phyloP scores from a whole-genome alignment of 92 coral and sea anemone species.

The Phenganax marumi region DNA sequence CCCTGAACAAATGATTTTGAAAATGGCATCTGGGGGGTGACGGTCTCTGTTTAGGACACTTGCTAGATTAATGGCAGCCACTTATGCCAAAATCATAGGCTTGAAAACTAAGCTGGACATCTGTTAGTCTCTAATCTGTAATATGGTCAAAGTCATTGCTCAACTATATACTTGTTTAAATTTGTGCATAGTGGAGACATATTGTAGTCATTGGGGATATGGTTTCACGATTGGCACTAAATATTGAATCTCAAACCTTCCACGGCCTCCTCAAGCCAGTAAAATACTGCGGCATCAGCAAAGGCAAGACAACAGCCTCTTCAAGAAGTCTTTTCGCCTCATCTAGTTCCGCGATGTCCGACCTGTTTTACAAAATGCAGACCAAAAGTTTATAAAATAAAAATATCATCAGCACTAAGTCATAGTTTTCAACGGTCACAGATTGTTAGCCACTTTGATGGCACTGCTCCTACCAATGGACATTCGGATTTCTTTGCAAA shows the following conservation, averaged over 20 bases:
- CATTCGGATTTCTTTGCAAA: conserved; percentile 93
- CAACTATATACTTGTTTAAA: too few species aligned
- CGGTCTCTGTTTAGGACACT: too few species aligned
- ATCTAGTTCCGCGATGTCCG: conserved; percentile 85
- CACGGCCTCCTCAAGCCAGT: conserved; percentile 94
- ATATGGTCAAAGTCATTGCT: too few species aligned
- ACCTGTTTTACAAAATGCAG: conserved; percentile 50
- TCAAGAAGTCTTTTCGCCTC: conserved; percentile 91
- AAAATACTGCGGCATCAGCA: conserved; percentile 96
- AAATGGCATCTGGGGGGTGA: too few species aligned
- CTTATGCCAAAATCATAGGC: too few species aligned
- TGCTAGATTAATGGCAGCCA: too few species aligned
- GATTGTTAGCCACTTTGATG: background rate
- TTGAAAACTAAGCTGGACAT: too few species aligned
- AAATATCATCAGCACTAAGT: background rate
- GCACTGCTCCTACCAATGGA: conserved; percentile 75
- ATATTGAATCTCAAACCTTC: conserved; percentile 54
- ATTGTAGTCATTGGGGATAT: background rate
- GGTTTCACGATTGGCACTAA: too few species aligned
- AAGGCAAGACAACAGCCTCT: conserved; percentile 94
- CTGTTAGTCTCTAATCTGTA: too few species aligned
- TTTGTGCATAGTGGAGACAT: too few species aligned
- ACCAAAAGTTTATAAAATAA: background rate
- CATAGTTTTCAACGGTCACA: background rate
- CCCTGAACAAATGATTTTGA: too few species aligned